phyloP scores from a whole-genome alignment of 2,888 invertebrate species.

The Plebejus argus region DNA sequence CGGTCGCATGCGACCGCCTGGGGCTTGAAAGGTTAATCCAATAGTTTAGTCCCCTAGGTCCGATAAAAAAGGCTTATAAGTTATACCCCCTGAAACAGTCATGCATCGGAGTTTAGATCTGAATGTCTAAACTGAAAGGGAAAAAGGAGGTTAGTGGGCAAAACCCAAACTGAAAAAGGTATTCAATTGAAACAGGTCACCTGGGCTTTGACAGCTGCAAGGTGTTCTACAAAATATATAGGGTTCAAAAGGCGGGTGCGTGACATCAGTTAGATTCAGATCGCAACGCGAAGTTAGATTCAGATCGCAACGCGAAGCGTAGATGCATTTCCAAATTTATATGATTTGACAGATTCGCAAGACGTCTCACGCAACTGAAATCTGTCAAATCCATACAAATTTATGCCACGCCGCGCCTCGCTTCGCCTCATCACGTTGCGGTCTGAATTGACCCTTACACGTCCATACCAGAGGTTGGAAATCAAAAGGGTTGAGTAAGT shows the following conservation, averaged over 20 bases:
- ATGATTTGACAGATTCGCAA: too few relatives aligned
- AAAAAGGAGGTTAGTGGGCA: constrained; percentile 33
- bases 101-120: background rate
- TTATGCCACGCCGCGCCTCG: too few relatives aligned
- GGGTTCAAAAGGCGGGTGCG: constrained; percentile 2
- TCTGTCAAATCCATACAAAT: too few relatives aligned
- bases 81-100: background rate
- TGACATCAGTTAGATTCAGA: too few relatives aligned
- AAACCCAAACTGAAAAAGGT: constrained; percentile 36
- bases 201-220: constrained; percentile 33
- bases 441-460: too few relatives aligned
- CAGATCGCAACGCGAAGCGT: too few relatives aligned
- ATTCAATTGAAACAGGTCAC: constrained; percentile 40
- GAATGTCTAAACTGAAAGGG: constrained; percentile 1
- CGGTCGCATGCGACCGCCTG: too few relatives aligned
- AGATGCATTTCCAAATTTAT: too few relatives aligned
- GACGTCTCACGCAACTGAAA: too few relatives aligned
- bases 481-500: background rate
- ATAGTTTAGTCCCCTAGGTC: background rate
- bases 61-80: background rate
- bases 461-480: background rate
- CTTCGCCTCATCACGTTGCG: too few relatives aligned
- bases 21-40: too few relatives aligned
- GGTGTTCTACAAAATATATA: constrained; percentile 11
- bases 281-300: too few relatives aligned